Evolutionary conservation across 2,888 invertebrate genomes (phyloP).

Genomic region (Dione juno): DNA sequence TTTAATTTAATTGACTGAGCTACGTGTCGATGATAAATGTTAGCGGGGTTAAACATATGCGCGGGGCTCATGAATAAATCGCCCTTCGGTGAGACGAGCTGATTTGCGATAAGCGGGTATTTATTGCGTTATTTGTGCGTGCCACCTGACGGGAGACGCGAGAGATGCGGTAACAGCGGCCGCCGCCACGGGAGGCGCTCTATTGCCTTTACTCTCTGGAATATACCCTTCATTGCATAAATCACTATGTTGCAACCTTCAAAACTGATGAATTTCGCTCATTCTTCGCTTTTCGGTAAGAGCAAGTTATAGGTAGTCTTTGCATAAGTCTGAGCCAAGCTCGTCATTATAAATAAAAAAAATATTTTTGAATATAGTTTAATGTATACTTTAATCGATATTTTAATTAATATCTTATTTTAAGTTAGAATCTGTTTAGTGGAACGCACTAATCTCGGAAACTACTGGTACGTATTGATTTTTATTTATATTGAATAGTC

Average conservation of each 20-base stretch:
- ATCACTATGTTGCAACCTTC: conserved; percentile 67
- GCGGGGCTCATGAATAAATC: conserved; percentile 78
- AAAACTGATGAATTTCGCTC: conserved; percentile 64
- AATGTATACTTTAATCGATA: background rate
- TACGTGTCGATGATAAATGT: conserved; percentile 79
- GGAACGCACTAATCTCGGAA: too few relatives aligned
- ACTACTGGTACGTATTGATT: too few relatives aligned
- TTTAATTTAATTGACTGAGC: conserved; percentile 82
- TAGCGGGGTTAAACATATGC: conserved; percentile 76
- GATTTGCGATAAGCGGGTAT: conserved; percentile 82
- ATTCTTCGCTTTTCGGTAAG: conserved; percentile 53
- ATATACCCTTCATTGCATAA: conserved; percentile 61
- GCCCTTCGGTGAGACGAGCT: conserved; percentile 75
- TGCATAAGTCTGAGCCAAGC: background rate
- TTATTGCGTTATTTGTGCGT: conserved; percentile 79
- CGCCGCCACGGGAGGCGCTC: conserved; percentile 71
- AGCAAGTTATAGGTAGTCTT: conserved; percentile 47
- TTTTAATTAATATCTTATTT: too few relatives aligned
- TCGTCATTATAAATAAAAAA: conserved; percentile 6
- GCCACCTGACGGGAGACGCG: conserved; percentile 61
- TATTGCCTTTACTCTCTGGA: conserved; percentile 63
- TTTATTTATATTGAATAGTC: too few relatives aligned
- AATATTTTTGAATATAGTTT: background rate
- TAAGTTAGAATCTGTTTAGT: too few relatives aligned
- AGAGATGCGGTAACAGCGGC: conserved; percentile 50